Evolutionary conservation across 2,888 invertebrate species (phyloP).

Genomic region (Silvanus unidentatus): DNA sequence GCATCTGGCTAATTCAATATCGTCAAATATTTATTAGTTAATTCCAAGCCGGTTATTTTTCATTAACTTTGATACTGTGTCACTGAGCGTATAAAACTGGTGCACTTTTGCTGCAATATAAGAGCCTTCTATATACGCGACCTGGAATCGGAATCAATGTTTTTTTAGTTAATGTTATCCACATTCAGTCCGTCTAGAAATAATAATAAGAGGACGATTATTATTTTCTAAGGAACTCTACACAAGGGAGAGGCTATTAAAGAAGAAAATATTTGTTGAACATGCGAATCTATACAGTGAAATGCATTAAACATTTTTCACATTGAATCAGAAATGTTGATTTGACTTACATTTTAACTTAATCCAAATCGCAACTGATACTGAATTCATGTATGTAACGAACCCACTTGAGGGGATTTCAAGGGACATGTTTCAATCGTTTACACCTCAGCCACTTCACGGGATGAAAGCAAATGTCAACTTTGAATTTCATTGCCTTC

Average conservation of each 20-base stretch:
- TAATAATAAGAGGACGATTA: no score
- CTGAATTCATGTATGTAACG: constrained; percentile 20
- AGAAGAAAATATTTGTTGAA: no score
- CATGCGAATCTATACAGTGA: no score
- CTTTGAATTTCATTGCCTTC: constrained; percentile 17
- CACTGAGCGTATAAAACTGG: constrained; percentile 28
- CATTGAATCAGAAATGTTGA: no score
- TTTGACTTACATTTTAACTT: not conserved
- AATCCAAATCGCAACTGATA: constrained; percentile 14
- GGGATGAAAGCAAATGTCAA: constrained; percentile 20
- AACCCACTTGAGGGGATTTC: constrained; percentile 18
- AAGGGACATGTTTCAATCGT: constrained; percentile 19
- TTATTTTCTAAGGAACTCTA: no score
- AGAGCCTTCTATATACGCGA: constrained; percentile 10
- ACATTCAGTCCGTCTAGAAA: no score
- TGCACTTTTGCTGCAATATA: constrained; percentile 25
- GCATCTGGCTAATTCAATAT: constrained; percentile 28
- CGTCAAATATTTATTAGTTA: constrained; percentile 33
- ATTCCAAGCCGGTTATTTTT: constrained; percentile 34
- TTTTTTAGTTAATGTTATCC: no score
- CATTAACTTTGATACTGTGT: constrained; percentile 34
- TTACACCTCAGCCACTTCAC: constrained; percentile 20
- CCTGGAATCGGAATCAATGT: constrained; percentile 3
- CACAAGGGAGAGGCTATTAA: no score
- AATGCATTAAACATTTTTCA: no score